Evolutionary conservation across 2,888 invertebrate species (phyloP).

Genomic region (Cataglyphis albicans): DNA sequence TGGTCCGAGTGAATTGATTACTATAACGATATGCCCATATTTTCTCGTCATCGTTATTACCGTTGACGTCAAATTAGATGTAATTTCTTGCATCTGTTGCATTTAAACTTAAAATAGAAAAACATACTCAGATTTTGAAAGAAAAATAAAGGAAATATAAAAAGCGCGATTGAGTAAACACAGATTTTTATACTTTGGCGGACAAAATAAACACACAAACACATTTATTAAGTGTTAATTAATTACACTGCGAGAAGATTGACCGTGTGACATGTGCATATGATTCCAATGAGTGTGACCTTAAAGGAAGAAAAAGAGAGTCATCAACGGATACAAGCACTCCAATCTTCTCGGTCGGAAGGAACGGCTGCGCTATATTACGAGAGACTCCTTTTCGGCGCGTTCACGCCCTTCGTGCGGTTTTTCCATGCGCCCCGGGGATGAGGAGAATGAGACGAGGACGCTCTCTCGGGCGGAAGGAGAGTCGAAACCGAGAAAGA

Average conservation of each 20-base stretch:
- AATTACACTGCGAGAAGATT: constrained; percentile 27
- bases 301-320: constrained; percentile 28
- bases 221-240: neutral
- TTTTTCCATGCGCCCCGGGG: constrained; percentile 65
- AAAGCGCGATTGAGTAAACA: neutral
- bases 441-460: constrained; percentile 45
- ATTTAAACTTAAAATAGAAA: neutral
- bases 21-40: neutral
- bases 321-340: constrained; percentile 4
- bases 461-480: constrained; percentile 47
- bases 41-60: neutral
- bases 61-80: neutral
- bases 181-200: neutral
- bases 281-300: constrained; percentile 17
- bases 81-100: neutral
- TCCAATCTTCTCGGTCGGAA: constrained; percentile 24
- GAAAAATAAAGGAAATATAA: neutral
- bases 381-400: constrained; percentile 68
- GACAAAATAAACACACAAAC: too few species aligned
- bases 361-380: constrained; percentile 57
- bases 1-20: constrained; percentile 15
- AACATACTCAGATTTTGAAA: neutral
- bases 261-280: neutral
- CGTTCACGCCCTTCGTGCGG: constrained; percentile 73
- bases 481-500: constrained; percentile 50